Conservation (phyloP, 1,140 invertebrate genomes). For the Macrotrachela quadricornifera region DNA sequence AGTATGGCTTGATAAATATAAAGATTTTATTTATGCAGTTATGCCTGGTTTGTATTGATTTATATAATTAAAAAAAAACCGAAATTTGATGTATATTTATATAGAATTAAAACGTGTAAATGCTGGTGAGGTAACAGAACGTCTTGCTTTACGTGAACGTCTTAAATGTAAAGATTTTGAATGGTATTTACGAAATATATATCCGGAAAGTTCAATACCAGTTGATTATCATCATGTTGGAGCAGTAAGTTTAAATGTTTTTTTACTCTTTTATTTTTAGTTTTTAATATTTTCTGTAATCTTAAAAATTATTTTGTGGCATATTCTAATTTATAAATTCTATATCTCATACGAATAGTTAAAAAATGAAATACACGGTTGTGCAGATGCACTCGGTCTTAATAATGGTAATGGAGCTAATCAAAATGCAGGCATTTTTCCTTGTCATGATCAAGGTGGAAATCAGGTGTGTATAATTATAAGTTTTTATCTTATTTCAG, state of each 20-base stretch:
- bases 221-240: slow-evolving; percentile 11
- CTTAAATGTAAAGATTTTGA: slow-evolving; percentile 75
- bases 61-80: background rate
- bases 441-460: too few species aligned
- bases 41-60: slow-evolving; percentile 7
- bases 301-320: too few species aligned
- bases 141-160: slow-evolving; percentile 48
- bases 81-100: background rate
- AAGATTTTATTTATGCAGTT: slow-evolving; percentile 49
- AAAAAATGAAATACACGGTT: too few species aligned
- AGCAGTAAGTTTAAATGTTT: slow-evolving; percentile 5
- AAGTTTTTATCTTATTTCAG: too few species aligned
- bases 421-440: too few species aligned
- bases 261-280: too few species aligned
- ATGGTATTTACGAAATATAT: slow-evolving; percentile 87
- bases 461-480: too few species aligned
- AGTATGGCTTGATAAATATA: slow-evolving; percentile 84
- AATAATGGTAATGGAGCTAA: too few species aligned
- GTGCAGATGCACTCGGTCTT: too few species aligned
- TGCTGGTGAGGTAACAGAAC: slow-evolving; percentile 38
- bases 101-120: slow-evolving; percentile 21
- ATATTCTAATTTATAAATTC: too few species aligned
- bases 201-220: slow-evolving; percentile 53
- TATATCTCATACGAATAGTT: too few species aligned
- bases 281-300: too few species aligned